Conservation (phyloP, 1,140 invertebrate species). For the roundworm (Caenorhabditis elegans) region WBcel235 BX284606.5:7655501-7656000, state of each 20-base stretch:
- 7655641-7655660: slow-evolving; percentile 26
- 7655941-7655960: too few species aligned
- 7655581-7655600: background rate
- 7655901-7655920: too few species aligned
- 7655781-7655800: background rate
- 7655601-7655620: background rate
- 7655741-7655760: background rate
- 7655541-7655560: slow-evolving; percentile 23
- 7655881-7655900: too few species aligned
- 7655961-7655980: too few species aligned
- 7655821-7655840: slow-evolving; percentile 15
- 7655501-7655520: slow-evolving; percentile 11
- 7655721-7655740: background rate
- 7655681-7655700: slow-evolving; percentile 11
- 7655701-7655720: background rate
- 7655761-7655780: background rate
- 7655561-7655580: background rate
- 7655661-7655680: background rate
- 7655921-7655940: too few species aligned
- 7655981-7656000: too few species aligned
- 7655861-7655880: background rate
- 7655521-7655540: slow-evolving; percentile 16
- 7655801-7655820: slow-evolving; percentile 25
- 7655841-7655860: background rate
- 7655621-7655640: background rate